Evolutionary conservation across 2,797 vertebrate genomes (phyloP).

Genomic region (Ataeniobius toweri): DNA sequence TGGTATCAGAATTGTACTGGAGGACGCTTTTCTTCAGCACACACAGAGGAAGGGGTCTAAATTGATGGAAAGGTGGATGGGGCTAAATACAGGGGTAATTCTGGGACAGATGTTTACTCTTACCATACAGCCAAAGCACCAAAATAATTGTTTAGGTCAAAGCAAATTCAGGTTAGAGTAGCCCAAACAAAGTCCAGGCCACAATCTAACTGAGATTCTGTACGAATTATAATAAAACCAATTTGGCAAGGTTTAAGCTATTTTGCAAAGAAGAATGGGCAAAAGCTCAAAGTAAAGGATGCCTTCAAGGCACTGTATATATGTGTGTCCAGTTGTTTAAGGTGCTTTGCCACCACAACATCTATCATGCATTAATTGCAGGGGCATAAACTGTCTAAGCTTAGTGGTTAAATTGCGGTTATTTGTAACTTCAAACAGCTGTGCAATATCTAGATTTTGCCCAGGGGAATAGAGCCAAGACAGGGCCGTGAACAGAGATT

Average conservation of each 20-base stretch:
- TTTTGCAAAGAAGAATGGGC: not conserved
- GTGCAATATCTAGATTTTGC: conserved; percentile 41
- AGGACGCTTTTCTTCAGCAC: too few species aligned
- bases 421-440: conserved; percentile 41
- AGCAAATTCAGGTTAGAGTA: too few species aligned
- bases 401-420: conserved; percentile 31
- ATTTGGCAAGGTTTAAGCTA: not conserved
- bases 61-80: too few species aligned
- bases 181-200: too few species aligned
- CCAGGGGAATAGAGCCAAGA: conserved; percentile 32
- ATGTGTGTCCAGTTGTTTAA: too few species aligned
- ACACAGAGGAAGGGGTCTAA: too few species aligned
- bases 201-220: too few species aligned
- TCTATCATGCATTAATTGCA: conserved; percentile 14
- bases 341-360: not conserved
- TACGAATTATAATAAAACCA: not conserved
- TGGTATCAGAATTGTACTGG: too few species aligned
- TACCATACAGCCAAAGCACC: too few species aligned
- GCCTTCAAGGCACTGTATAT: not conserved
- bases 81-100: too few species aligned
- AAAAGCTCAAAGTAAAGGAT: not conserved
- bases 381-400: conserved; percentile 31
- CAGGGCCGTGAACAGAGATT: not conserved
- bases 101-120: too few species aligned
- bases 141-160: too few species aligned